Base-by-base conservation (phyloP, 1,140 invertebrate genomes). In the Penaeus chinensis region DNA sequence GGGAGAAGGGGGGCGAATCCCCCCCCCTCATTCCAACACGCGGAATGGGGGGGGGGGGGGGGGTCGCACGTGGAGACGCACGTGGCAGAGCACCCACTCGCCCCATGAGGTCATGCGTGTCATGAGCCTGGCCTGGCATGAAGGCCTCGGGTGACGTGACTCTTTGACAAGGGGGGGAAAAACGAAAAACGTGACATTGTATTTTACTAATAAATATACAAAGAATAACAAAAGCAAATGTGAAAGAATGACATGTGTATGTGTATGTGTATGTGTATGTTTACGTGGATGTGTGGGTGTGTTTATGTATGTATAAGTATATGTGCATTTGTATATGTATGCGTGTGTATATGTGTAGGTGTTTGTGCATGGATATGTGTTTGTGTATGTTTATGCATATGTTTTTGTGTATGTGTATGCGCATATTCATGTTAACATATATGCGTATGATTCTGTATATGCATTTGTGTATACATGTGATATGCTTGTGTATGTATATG, bases 331-430 rank as follows among this genome's bases (percentile, higher is more conserved):
- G 11, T 66, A 24, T 66, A 5, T 66, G 11, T 66, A 24, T 5
- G 11, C 5, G 4, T 66, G 4, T 66, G 11, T 66, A 8, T n/a
- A 42, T 37, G 7, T 27, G n/a, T 22, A 61, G 3, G 42, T 47
- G 8, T 27, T 11, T 61, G 22, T 80, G 78, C 61, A 32, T 80
- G 78, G 61, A 13, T 80, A 32, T 80, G 78, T 80, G 78, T 80
- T 1, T 80, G 78, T 80, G 47, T 80, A 32, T 80, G 78, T 80
- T 61, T 80, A 11, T 66, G 65, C 11, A 5, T 8, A 24, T 66
- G 65, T 2, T 19, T 66, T 0, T 66, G 65, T 66, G 7, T 24
- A 24, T 66, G 11, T 66, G 7, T 66, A 5, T 66, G 65, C 5
- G 65, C 5, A 24, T 66, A 24, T 66, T 16, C n/a, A 18, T n/a